Base-by-base conservation (phyloP, 2,797 vertebrate genomes). In the Anableps anableps region DNA sequence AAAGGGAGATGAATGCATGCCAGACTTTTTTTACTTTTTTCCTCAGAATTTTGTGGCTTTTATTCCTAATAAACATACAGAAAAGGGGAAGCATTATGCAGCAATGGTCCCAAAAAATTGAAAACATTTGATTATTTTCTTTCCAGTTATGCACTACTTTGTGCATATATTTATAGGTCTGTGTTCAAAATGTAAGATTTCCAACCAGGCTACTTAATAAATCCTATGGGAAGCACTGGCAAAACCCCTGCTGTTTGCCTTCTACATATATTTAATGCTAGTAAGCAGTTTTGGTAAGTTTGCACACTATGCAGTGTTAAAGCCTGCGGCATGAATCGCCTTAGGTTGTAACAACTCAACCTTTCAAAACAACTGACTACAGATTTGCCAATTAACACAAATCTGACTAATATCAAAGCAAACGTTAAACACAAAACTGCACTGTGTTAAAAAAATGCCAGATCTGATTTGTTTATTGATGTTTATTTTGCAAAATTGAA, bases 321-420 rank as follows among this genome's bases (percentile, higher is more conserved):
- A 68, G 36, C 36, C 21, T 41, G 36, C 36, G 41, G 64, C 21
- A 4, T 41, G 64, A 68, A 68, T 41, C 8, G 64, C 64, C 64
- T 26, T 43, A 41, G 64, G 64, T 36, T 41, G 10, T 36, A 41
- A 41, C 64, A 23, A 82, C 76, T 75, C 79, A 77, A 74, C 70
- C 88, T 91, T 82, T 85, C 70, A 86, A 82, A 85, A 77, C 86
- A 82, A 91, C 77, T 88, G 31, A 77, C 36, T 36, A 74, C 78
- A 90, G 83, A 80, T 84, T 82, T 68, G 36, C 17, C 36, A 68
- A 34, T 68, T 68, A 68, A 68, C 36, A 41, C 36, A 23, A 68
- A 41, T 41, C 64, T 68, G 64, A 68, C 64, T 68, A 21, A 68
- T 26, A 21, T 68, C 36, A 41, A 64, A 36, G 34, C 31, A 64